Evolutionary conservation across 2,797 vertebrate genomes (phyloP).

Genomic region (Pachyuromys duprasi): DNA sequence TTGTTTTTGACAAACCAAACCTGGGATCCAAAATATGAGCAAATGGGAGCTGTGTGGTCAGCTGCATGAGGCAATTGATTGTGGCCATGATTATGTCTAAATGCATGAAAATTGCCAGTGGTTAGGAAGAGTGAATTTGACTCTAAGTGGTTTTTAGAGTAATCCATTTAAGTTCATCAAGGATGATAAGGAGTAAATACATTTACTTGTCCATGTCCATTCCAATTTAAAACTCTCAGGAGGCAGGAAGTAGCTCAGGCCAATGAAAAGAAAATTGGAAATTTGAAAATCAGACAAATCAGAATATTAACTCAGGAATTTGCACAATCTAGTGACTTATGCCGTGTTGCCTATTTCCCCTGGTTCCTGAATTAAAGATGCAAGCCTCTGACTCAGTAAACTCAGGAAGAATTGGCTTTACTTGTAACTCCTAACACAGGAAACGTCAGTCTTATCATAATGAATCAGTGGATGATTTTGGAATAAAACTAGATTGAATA

Average conservation of each 20-base stretch:
- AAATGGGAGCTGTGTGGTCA: constrained; percentile 15
- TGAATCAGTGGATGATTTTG: background rate
- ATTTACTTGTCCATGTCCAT: constrained; percentile 50
- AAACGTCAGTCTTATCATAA: background rate
- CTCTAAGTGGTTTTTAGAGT: constrained; percentile 21
- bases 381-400: background rate
- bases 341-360: background rate
- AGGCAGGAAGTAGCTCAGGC: constrained; percentile 4
- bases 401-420: background rate
- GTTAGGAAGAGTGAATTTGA: constrained; percentile 47
- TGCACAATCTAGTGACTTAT: background rate
- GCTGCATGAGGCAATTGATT: background rate
- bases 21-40: background rate
- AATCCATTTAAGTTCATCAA: constrained; percentile 44
- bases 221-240: constrained; percentile 25
- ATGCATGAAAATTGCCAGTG: constrained; percentile 43
- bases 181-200: background rate
- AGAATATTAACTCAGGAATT: constrained; percentile 27
- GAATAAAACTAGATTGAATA: constrained; percentile 28
- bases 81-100: background rate
- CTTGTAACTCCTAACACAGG: background rate
- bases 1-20: constrained; percentile 48
- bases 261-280: background rate
- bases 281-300: constrained; percentile 56
- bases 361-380: background rate